Percentiles rank a stretch among this genome's conserved stretches.
Evolutionary conservation across 1,140 invertebrate genomes (phyloP).

Genomic region (Calosoma granatense): DNA sequence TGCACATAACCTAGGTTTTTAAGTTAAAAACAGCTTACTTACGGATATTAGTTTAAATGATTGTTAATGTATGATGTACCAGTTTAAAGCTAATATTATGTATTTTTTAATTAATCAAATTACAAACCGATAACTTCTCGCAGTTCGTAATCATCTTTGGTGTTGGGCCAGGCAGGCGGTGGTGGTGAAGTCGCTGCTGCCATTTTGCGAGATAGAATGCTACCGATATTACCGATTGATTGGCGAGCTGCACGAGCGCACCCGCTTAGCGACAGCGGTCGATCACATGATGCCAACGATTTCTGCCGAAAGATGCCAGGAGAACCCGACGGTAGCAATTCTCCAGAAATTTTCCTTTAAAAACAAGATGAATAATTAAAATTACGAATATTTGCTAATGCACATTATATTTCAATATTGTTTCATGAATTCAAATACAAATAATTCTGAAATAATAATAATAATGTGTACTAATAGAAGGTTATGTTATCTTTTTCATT

Average conservation of each 20-base stretch:
- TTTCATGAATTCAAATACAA: too few relatives aligned
- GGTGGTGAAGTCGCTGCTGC: conserved; percentile 48
- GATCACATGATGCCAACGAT: conserved; percentile 35
- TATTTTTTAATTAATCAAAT: conserved; percentile 9
- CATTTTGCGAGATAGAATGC: conserved; percentile 60
- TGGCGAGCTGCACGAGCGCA: conserved; percentile 37
- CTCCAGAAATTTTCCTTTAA: conserved; percentile 49
- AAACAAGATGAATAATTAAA: conserved; percentile 11
- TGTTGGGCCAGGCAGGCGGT: conserved; percentile 75
- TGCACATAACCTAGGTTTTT: conserved; percentile 5
- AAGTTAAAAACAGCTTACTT: conserved; percentile 3
- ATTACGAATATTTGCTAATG: too few relatives aligned
- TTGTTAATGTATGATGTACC: background rate
- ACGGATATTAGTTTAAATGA: background rate
- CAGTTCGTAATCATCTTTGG: conserved; percentile 88
- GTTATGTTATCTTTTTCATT: too few relatives aligned
- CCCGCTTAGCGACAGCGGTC: conserved; percentile 27
- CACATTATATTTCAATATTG: too few relatives aligned
- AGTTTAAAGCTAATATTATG: conserved; percentile 1
- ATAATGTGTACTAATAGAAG: too few relatives aligned
- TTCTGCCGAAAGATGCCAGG: conserved; percentile 55
- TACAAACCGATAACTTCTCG: conserved; percentile 79
- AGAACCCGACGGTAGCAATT: conserved; percentile 48
- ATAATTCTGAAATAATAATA: too few relatives aligned
- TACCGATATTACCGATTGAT: conserved; percentile 42